Percentiles rank a stretch among this genome's conserved stretches.
Conservation (phyloP, 2,888 invertebrate species). For the Microctonus hyperodae region DNA sequence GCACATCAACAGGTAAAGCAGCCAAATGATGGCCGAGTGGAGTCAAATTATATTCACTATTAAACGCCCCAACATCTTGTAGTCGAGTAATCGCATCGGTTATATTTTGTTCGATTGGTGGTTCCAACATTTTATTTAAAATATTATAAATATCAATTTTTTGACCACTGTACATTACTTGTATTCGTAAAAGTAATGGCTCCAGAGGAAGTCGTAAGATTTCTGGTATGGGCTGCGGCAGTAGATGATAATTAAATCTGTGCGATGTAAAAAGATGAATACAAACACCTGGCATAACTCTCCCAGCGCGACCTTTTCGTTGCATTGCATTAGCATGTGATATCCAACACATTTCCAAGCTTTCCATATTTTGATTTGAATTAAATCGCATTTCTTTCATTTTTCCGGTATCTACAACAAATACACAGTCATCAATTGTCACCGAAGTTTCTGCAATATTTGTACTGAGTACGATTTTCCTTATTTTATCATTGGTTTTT, state of each 20-base stretch:
- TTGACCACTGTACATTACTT: constrained; percentile 68
- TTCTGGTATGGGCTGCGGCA: constrained; percentile 84
- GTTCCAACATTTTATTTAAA: constrained; percentile 75
- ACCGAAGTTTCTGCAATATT: constrained; percentile 96
- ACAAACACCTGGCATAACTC: constrained; percentile 88
- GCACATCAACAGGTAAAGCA: constrained; percentile 87
- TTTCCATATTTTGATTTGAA: constrained; percentile 86
- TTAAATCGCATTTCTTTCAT: constrained; percentile 89
- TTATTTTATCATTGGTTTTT: constrained; percentile 72
- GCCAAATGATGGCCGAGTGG: constrained; percentile 88
- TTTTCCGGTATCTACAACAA: constrained; percentile 89
- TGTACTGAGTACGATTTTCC: constrained; percentile 88
- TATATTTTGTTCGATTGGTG: constrained; percentile 74
- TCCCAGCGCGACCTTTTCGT: constrained; percentile 88
- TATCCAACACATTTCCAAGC: constrained; percentile 87
- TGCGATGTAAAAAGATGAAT: constrained; percentile 85
- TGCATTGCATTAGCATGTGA: constrained; percentile 91
- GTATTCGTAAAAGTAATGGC: constrained; percentile 78
- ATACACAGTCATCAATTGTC: constrained; percentile 95
- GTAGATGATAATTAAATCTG: constrained; percentile 71
- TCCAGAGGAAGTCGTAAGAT: constrained; percentile 89
- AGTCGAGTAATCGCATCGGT: constrained; percentile 74
- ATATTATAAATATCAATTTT: constrained; percentile 65
- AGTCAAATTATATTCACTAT: constrained; percentile 77
- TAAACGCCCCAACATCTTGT: constrained; percentile 82